A percentile compares a stretch with the other conserved stretches of the same genome.
These are phyloP conservation scores for Trichonephila inaurata DNA, from an alignment of 1,140 invertebrate species.

Conservation along the genomic window DNA sequence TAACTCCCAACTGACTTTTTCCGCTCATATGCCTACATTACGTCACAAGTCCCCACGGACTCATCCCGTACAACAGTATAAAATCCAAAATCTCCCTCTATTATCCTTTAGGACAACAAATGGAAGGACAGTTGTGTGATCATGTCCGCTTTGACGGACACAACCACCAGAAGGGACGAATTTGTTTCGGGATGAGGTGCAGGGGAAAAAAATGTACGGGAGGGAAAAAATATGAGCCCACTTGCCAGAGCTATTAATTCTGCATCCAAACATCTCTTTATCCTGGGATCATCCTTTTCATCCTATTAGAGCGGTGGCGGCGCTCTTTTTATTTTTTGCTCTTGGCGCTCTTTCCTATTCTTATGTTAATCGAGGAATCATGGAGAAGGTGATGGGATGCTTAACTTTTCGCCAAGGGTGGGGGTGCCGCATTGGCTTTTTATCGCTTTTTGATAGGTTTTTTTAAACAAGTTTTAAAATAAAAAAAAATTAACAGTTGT, in stretches of 20 bases:
- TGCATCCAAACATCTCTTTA: slow-evolving; percentile 73
- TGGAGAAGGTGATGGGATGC: slow-evolving; percentile 42
- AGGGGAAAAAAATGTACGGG: neutral
- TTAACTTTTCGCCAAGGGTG: slow-evolving; percentile 5
- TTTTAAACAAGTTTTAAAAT: neutral
- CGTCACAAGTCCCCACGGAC: slow-evolving; percentile 28
- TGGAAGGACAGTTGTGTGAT: slow-evolving; percentile 1
- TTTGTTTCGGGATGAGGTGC: slow-evolving; percentile 38
- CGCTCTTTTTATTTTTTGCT: slow-evolving; percentile 41
- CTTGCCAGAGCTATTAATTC: slow-evolving; percentile 72
- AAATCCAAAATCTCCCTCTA: slow-evolving; percentile 22
- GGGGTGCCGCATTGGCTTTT: neutral
- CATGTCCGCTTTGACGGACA: slow-evolving; percentile 36
- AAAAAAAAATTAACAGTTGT: too few relatives aligned
- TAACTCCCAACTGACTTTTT: too few relatives aligned
- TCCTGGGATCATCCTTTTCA: slow-evolving; percentile 69
- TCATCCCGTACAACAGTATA: neutral
- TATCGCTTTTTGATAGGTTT: slow-evolving; percentile 2
- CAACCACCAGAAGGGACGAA: slow-evolving; percentile 72
- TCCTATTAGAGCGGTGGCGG: slow-evolving; percentile 62
- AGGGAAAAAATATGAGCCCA: slow-evolving; percentile 27
- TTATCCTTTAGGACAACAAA: slow-evolving; percentile 65
- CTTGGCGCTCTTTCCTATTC: slow-evolving; percentile 62
- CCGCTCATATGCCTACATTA: neutral
- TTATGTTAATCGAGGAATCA: slow-evolving; percentile 71